phyloP scores from a whole-genome alignment of 2,888 invertebrate species.

The Silvanus unidentatus region DNA sequence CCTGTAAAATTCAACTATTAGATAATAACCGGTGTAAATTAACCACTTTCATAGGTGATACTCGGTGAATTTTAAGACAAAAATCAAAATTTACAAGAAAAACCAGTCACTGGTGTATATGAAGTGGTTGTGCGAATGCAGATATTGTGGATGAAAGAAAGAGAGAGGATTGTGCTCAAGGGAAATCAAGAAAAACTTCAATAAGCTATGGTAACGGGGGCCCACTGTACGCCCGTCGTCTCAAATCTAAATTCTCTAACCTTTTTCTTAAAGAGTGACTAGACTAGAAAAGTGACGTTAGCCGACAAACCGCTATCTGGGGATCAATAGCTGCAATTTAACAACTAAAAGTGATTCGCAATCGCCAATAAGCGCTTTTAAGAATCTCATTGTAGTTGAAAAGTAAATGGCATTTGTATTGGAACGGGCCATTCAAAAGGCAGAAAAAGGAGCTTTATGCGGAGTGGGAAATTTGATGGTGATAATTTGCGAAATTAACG shows the following conservation, averaged over 20 bases:
- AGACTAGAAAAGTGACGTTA: constrained; percentile 22
- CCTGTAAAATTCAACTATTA: too few relatives aligned
- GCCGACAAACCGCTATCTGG: constrained; percentile 32
- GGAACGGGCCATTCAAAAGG: too few relatives aligned
- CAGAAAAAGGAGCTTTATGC: too few relatives aligned
- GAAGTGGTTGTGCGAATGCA: too few relatives aligned
- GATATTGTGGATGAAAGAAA: too few relatives aligned
- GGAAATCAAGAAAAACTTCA: constrained; percentile 38
- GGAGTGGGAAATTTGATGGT: too few relatives aligned
- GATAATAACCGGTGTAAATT: too few relatives aligned
- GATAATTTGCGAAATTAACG: too few relatives aligned
- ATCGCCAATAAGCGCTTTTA: constrained; percentile 19
- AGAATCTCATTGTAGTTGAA: constrained; percentile 16
- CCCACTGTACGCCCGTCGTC: constrained; percentile 23
- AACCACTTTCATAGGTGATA: too few relatives aligned
- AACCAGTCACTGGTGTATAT: too few relatives aligned
- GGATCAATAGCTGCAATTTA: constrained; percentile 37
- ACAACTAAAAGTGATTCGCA: constrained; percentile 34
- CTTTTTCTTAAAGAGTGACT: constrained; percentile 29
- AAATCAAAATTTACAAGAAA: too few relatives aligned
- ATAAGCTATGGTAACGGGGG: constrained; percentile 27
- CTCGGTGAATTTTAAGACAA: too few relatives aligned
- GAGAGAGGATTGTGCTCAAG: constrained; percentile 24
- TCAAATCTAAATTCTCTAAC: constrained; percentile 27
- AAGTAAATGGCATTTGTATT: constrained; percentile 6